phyloP scores from a whole-genome alignment of 2,888 invertebrate genomes.

The Eupithecia insigniata region DNA sequence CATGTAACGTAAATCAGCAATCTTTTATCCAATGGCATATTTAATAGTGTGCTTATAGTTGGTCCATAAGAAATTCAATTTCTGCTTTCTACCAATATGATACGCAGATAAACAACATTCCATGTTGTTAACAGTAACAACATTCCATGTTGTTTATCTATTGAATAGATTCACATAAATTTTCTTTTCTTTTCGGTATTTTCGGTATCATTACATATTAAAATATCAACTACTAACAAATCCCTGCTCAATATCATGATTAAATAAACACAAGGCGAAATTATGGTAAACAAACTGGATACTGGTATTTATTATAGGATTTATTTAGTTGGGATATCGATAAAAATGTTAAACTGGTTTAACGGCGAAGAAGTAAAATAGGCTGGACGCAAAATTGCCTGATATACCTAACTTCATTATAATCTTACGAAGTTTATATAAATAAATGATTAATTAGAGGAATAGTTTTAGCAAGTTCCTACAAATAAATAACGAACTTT shows the following conservation, averaged over 20 bases:
- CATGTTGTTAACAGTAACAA: too few relatives aligned
- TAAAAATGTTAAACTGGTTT: background rate
- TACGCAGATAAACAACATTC: too few relatives aligned
- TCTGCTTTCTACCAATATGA: background rate
- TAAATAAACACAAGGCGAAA: conserved; percentile 18
- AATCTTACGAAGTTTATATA: too few relatives aligned
- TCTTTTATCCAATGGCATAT: background rate
- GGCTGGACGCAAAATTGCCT: too few relatives aligned
- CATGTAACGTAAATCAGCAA: background rate
- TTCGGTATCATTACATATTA: conserved; percentile 30
- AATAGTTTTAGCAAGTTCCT: background rate
- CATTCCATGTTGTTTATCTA: background rate
- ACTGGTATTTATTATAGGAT: background rate
- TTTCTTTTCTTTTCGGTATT: too few relatives aligned
- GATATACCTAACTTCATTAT: too few relatives aligned
- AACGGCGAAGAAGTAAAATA: too few relatives aligned
- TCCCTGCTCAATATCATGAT: conserved; percentile 33
- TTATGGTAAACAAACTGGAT: conserved; percentile 9
- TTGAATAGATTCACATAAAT: conserved; percentile 25
- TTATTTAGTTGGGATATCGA: background rate
- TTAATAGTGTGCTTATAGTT: background rate
- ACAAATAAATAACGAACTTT: too few relatives aligned
- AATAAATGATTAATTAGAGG: too few relatives aligned
- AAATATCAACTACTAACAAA: conserved; percentile 29
- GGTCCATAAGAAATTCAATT: background rate